Evolutionary conservation across 2,113 vertebrate genomes (phyloP), one percentile per base, ranked within the genome.

Genomic region (Myxocyprinus asiaticus): DNA sequence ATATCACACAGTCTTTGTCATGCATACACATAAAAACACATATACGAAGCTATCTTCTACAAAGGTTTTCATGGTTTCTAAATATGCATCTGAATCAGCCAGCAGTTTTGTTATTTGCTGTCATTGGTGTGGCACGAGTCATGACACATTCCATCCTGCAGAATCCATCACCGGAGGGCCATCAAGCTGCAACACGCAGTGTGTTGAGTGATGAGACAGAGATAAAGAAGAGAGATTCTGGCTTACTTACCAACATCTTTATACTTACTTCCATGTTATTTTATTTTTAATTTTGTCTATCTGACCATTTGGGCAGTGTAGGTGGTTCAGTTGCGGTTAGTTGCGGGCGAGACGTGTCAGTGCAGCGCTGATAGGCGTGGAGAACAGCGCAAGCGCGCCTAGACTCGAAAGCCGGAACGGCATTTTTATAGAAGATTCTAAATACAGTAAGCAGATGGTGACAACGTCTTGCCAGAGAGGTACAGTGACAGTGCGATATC

Each of bases 331-430:
- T 1, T 33, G 22, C 22, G 22, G 22, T 33, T 33, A 3, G 22
- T 33, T 33, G 22, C 22, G 22, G 22, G 22, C 22, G 1, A 33
- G 22, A 3, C 22, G 22, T 33, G 22, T 33, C 22, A 1, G 22
- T 33, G 22, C 22, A 33, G 22, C 22, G 22, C 22, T 33, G 22
- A 33, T 33, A 33, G 72, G 72, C 58, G 72, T 63, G 72, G 72
- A 63, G 72, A 74, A 45, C 7, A n/a, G 71, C 71, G 22, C 22
- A 33, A 33, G 22, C 22, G 58, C 71, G 58, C 71, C 58, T 12
- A 33, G 44, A 63, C 59, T 75, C 72, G 72, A 63, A 75, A 63
- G 61, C 44, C 72, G 72, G 72, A 63, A 63, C 72, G 59, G 12
- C 0, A 7, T 11, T 33, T 51, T 59, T 7, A 7, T 42, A 42